Conservation (phyloP, 1,140 invertebrate species). For the Camponotus floridanus region DNA sequence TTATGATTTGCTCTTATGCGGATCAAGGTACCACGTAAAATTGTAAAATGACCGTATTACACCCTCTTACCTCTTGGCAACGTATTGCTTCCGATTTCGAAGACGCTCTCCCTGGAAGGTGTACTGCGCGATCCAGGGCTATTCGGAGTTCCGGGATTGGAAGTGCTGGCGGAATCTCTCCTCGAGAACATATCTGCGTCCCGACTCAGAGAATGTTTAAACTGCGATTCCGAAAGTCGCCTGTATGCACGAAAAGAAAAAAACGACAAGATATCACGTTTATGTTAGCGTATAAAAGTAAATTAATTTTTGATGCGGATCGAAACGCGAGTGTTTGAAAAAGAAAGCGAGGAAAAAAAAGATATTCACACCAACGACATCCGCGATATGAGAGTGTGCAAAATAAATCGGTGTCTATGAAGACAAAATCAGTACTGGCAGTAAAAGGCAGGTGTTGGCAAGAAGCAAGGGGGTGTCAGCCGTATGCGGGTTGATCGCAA, state of each 20-base stretch:
- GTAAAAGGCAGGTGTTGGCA: constrained; percentile 16
- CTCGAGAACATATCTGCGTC: constrained; percentile 80
- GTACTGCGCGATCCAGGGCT: constrained; percentile 74
- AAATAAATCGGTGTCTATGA: not conserved
- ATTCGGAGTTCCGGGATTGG: constrained; percentile 74
- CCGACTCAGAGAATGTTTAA: constrained; percentile 81
- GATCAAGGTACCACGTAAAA: constrained; percentile 67
- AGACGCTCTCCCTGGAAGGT: constrained; percentile 81
- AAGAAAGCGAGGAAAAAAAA: not conserved
- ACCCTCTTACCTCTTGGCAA: constrained; percentile 88
- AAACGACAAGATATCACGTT: constrained; percentile 17
- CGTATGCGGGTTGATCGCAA: constrained; percentile 40
- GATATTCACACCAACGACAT: constrained; percentile 6
- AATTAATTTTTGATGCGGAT: not conserved
- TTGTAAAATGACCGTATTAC: constrained; percentile 62
- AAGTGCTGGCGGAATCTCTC: constrained; percentile 76
- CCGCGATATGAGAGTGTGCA: not conserved
- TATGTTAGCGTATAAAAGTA: too few species aligned
- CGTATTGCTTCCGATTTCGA: constrained; percentile 85
- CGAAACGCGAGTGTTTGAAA: not conserved
- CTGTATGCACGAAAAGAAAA: constrained; percentile 67
- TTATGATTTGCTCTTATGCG: not conserved
- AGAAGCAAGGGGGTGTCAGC: constrained; percentile 54
- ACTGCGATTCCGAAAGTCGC: constrained; percentile 82
- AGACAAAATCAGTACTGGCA: constrained; percentile 51